Base-by-base conservation (phyloP, 2,797 vertebrate genomes). In the Acanthornis magna region DNA sequence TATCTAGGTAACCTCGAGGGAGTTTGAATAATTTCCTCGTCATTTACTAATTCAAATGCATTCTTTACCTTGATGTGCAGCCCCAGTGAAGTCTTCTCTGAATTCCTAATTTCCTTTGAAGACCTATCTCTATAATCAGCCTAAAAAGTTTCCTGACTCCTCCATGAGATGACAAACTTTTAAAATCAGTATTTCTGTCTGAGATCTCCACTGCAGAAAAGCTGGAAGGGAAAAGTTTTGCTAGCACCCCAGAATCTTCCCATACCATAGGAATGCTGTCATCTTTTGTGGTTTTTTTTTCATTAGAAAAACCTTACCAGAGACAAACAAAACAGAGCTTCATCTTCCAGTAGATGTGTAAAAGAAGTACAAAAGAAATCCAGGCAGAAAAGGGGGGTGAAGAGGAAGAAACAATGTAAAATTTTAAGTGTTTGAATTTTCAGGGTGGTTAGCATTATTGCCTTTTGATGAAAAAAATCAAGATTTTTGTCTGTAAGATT, bases 11-110 rank as follows among this genome's bases (percentile, higher is more conserved):
- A 15, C 66, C 88, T 95, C 60, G 16, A n/a, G 45, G 91, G 79
- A 73, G 42, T 54, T 42, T 50, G 83, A 95, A 83, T 94, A 51
- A 81, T 80, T 76, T 87, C 38, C 74, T 73, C 88, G 47, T 81
- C 3, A 7, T 68, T 93, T 95, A 57, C 79, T 55, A 71, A 88
- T 76, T 96, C 74, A 93, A 92, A 96, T 38, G 23, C 62, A 78
- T 97, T 91, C 73, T 77, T 91, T 12, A 43, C 92, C 89, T 85
- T 81, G 73, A 84, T 88, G 74, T 32, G 73, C 88, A 96, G 89
- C 54, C 40, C 75, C 85, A 88, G 62, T 30, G 57, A 93, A 90
- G 42, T 30, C 88, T 57, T 57, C 85, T 71, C 73, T 50, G 85
- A 88, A 91, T 76, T 92, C 85, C 76, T 58, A 13, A 11, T 34